phyloP scores from a whole-genome alignment of 35 echinoderm and acorn worm genomes.

The Stichopus chloronotus region DNA sequence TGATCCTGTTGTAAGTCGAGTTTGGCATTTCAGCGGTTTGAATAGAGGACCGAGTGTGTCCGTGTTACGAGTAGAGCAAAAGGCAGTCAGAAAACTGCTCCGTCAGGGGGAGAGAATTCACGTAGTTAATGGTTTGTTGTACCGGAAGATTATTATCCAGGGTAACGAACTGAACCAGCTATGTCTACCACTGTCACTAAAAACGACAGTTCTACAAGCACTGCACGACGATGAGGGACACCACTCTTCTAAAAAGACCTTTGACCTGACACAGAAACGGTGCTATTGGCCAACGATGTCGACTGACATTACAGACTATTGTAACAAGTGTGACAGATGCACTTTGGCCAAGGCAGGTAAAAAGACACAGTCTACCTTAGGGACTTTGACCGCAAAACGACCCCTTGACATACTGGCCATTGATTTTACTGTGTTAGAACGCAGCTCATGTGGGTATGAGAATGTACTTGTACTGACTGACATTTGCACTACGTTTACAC shows the following conservation, averaged over 20 bases:
- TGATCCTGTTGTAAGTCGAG: background rate
- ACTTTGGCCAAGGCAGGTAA: background rate
- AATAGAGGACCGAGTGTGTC: no score
- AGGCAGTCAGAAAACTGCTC: background rate
- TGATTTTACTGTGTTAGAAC: no score
- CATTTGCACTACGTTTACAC: no score
- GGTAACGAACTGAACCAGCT: slow-evolving; percentile 7
- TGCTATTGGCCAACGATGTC: background rate
- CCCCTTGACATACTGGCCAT: no score
- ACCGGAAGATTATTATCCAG: background rate
- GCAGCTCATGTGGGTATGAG: no score
- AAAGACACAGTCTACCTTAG: background rate
- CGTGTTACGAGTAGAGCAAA: background rate
- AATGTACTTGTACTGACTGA: no score
- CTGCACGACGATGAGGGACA: no score
- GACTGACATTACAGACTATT: background rate
- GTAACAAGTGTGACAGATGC: background rate
- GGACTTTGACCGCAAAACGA: background rate
- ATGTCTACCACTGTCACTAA: no score
- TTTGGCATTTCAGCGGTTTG: no score
- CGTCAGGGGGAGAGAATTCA: background rate
- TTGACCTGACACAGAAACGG: no score
- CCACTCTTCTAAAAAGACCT: no score
- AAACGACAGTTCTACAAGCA: no score
- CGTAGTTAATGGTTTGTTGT: slow-evolving; percentile 11